Base-by-base conservation (phyloP, 2,888 invertebrate species). In the Aphidius colemani region DNA sequence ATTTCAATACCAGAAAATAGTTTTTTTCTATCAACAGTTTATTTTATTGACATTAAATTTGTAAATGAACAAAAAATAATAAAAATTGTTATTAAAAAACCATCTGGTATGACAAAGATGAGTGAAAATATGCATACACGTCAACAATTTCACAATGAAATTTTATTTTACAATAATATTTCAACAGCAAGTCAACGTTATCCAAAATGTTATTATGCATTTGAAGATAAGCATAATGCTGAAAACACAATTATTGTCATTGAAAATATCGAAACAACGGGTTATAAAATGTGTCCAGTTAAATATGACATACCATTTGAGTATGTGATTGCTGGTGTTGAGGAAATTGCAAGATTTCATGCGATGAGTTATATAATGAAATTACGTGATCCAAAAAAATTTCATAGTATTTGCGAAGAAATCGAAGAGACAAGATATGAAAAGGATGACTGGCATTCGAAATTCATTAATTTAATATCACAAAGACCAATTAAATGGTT, bases 341-440 rank as follows among this genome's bases (percentile, higher is more conserved):
- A 68, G 6, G 74, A 76, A n/a, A 71, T 81, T 0, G 81, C 70
- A 0, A 70, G 67, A 39, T 74, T 81, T 53, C 81, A 82, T 59
- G 73, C 69, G 4, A 69, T 67, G 5, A 75, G 72, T 8, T 81
- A 81, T 50, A 59, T 63, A 0, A 66, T 78, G 70, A 81, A 81
- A 41, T 67, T 70, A 2, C 66, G 55, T 0, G 50, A 68, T 0
- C 65, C 69, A 0, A 63, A 71, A 0, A 62, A 70, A 7, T 80
- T 78, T 59, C 65, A 67, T 9, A 46, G 66, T 5, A 59, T 79
- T 4, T 60, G 77, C 1, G 41, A 64, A 0, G 41, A 45, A 0
- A 67, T 78, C 1, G 48, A 43, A 11, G 74, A 75, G 5, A 7
- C 45, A 1, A 69, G 76, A 11, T 78, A 60, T 10, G 10, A 7